Evolutionary conservation across 2,113 vertebrate genomes (phyloP), one percentile per base, ranked within the genome.

Genomic region (Ciconia maguari): DNA sequence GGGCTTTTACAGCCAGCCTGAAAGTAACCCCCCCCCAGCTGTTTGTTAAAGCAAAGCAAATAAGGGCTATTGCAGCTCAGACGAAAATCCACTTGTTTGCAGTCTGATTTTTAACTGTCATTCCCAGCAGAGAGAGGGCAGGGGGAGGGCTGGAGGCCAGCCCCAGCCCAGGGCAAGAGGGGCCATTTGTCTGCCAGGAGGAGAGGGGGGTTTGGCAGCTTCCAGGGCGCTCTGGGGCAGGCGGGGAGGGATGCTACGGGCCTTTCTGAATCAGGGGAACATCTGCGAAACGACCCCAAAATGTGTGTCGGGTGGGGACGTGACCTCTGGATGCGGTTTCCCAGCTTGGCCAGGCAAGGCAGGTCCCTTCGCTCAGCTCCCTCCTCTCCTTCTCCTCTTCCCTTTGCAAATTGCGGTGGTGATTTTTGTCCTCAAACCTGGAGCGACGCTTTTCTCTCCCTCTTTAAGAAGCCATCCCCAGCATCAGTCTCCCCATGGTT

Each of bases 11-110:
- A 93, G 84, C 92, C 92, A 42, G 84, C 91, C 92, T 94, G 97
- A 97, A 96, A 97, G 93, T 87, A 97, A 96, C 72, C 64, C 54
- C 83, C 83, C 69, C 48, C 44, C 38, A 93, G 96, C 95, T 98
- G 93, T 98, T 98, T 98, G 97, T 97, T 96, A 97, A 98, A 97
- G 97, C 96, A 98, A 97, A 98, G 94, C 95, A 98, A 98, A 98
- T 96, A 98, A 58, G 88, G 89, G 90, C 91, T 82, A 94, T 96
- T 94, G 94, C 94, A 89, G 87, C 65, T 68, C 93, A n/a, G 94
- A 83, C 54, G 94, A 69, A 96, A 95, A 97, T 96, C 95, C 96
- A 97, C 96, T 98, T 98, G 97, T 97, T 97, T 95, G 96, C 90
- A 71, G 80, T 75, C 89, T 94, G 91, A 79, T 95, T 97, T 96